Conservation (phyloP, 1,140 invertebrate species). For the Hylaeus anthracinus region DNA sequence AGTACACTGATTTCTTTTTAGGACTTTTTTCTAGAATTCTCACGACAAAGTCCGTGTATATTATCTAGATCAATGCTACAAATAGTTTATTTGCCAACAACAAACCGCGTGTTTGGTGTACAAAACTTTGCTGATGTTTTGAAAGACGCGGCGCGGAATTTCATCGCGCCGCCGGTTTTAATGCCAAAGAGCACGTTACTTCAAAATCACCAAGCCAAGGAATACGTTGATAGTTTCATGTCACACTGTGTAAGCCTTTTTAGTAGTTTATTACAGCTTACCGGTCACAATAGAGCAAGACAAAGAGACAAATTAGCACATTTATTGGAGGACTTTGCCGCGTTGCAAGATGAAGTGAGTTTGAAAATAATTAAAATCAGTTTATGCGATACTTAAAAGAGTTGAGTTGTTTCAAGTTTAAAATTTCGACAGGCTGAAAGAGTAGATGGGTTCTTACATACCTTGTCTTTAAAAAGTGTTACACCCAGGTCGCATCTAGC, state of each 20-base stretch:
- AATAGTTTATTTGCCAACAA: constrained; percentile 87
- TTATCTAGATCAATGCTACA: constrained; percentile 96
- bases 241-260: constrained; percentile 93
- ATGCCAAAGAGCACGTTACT: constrained; percentile 85
- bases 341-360: constrained; percentile 94
- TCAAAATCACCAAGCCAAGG: constrained; percentile 87
- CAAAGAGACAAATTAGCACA: constrained; percentile 96
- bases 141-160: constrained; percentile 90
- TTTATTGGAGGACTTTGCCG: constrained; percentile 93
- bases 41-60: constrained; percentile 92
- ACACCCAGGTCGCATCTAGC: constrained; percentile 88
- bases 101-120: constrained; percentile 79
- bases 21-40: constrained; percentile 97
- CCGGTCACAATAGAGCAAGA: constrained; percentile 96
- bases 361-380: background rate
- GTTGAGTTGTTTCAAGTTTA: constrained; percentile 15
- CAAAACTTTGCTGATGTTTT: constrained; percentile 89
- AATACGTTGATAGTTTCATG: constrained; percentile 94
- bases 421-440: constrained; percentile 88
- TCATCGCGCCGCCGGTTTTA: constrained; percentile 93
- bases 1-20: constrained; percentile 78
- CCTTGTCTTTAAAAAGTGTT: constrained; percentile 86
- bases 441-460: constrained; percentile 92
- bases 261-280: constrained; percentile 92
- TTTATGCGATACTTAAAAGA: background rate